phyloP scores from a whole-genome alignment of 2,113 vertebrate genomes.

The Hipposideros armiger region DNA sequence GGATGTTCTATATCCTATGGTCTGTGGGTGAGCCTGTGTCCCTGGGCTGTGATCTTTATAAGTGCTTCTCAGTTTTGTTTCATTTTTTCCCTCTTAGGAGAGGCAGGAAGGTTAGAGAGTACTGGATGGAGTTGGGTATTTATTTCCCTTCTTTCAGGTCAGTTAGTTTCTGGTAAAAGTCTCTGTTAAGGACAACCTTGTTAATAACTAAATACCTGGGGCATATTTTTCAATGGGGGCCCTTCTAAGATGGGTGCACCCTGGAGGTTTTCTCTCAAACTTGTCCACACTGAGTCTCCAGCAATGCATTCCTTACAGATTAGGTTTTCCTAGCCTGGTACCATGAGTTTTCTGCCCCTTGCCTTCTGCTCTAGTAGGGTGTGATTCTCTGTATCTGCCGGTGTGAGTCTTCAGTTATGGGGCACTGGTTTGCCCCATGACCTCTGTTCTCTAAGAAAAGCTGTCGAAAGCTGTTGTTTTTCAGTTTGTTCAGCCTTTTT shows the following conservation, averaged over 20 bases:
- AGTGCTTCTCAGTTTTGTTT: neutral
- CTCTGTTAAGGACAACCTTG: neutral
- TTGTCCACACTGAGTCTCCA: neutral
- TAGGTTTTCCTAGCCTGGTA: too few species aligned
- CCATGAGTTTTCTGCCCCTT: neutral
- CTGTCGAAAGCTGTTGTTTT: neutral
- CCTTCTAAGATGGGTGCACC: too few species aligned
- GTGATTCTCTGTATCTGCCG: neutral
- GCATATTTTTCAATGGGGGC: neutral
- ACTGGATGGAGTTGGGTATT: neutral
- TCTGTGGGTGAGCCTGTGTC: neutral
- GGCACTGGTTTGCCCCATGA: neutral
- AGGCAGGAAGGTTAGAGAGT: neutral
- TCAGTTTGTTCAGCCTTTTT: neutral
- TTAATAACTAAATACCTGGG: neutral
- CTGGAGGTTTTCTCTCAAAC: neutral
- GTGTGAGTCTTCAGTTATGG: neutral
- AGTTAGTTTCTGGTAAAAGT: neutral
- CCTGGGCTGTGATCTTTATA: neutral
- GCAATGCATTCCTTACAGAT: neutral
- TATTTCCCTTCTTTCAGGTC: neutral
- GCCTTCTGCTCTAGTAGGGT: neutral
- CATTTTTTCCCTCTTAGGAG: neutral
- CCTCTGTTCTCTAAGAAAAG: neutral
- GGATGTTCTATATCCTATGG: accelerated